These are phyloP conservation scores for Seira musarum DNA, from an alignment of 2,888 invertebrate species.

Conservation along the genomic window DNA sequence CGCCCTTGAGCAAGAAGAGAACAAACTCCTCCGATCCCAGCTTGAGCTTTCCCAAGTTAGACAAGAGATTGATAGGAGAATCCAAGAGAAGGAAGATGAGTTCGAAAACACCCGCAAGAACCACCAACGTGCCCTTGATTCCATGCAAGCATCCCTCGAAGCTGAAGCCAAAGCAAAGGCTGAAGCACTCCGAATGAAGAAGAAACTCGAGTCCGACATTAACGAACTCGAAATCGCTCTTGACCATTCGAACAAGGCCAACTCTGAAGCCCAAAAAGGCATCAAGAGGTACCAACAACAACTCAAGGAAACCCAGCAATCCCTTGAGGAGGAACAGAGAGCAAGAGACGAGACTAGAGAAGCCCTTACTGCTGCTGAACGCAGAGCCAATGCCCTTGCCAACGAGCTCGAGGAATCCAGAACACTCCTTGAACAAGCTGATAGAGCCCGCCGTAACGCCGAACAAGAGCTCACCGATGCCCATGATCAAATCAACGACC, in stretches of 20 bases:
- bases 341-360: conserved; percentile 98
- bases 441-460: conserved; percentile 97
- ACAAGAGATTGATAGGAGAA: conserved; percentile 71
- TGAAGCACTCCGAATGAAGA: conserved; percentile 99
- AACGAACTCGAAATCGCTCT: conserved; percentile 99
- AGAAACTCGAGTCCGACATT: conserved; percentile 99
- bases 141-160: conserved; percentile 97
- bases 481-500: conserved; percentile 95
- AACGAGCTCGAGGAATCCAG: conserved; percentile 99
- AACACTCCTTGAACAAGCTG: conserved; percentile 97
- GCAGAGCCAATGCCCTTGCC: conserved; percentile 96
- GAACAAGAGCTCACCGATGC: conserved; percentile 98
- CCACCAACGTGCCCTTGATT: conserved; percentile 99
- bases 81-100: conserved; percentile 91
- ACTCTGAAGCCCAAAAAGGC: conserved; percentile 76
- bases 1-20: conserved; percentile 99
- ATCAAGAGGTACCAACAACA: conserved; percentile 79
- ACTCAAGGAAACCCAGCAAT: conserved; percentile 95
- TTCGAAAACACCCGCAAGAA: conserved; percentile 99
- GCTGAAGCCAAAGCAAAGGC: conserved; percentile 96
- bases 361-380: conserved; percentile 89
- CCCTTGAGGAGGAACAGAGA: conserved; percentile 98
- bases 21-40: conserved; percentile 97
- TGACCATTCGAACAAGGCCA: conserved; percentile 93
- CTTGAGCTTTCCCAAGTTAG: conserved; percentile 90